Evolutionary conservation across 2,113 vertebrate genomes (phyloP).

Genomic region (Leiothrix lutea): DNA sequence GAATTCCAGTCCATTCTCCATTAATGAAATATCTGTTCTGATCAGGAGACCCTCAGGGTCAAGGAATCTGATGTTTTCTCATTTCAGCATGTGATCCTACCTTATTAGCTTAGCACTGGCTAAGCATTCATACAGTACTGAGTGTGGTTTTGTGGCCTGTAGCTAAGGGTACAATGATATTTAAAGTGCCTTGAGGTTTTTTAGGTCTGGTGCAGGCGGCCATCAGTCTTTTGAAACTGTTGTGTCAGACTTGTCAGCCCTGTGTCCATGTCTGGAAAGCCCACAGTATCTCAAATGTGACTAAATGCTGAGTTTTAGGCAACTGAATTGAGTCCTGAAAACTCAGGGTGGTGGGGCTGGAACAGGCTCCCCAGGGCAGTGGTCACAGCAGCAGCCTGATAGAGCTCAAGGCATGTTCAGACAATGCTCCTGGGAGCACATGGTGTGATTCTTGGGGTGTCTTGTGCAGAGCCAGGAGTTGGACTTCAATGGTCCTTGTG

Average conservation of each 20-base stretch:
- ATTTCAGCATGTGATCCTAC: background rate
- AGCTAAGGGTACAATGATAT: background rate
- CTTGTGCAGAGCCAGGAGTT: background rate
- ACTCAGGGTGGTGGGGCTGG: background rate
- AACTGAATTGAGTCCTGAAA: background rate
- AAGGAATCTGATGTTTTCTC: background rate
- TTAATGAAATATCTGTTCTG: background rate
- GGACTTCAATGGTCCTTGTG: background rate
- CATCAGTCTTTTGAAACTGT: background rate
- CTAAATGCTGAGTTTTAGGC: background rate
- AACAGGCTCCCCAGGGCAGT: background rate
- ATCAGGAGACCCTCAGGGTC: background rate
- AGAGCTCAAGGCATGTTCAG: accelerated
- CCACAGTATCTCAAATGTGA: background rate
- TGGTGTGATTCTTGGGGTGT: background rate
- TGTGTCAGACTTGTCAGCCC: background rate
- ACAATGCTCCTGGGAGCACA: background rate
- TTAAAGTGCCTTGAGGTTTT: background rate
- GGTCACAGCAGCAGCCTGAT: background rate
- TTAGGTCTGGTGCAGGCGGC: background rate
- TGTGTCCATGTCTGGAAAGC: background rate
- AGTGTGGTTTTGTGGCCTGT: background rate
- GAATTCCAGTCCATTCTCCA: background rate
- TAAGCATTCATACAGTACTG: background rate
- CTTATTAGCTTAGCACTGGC: background rate